These are phyloP conservation scores for Gephyroberyx darwinii DNA, from an alignment of 2,797 vertebrate genomes.

Conservation along the genomic window DNA sequence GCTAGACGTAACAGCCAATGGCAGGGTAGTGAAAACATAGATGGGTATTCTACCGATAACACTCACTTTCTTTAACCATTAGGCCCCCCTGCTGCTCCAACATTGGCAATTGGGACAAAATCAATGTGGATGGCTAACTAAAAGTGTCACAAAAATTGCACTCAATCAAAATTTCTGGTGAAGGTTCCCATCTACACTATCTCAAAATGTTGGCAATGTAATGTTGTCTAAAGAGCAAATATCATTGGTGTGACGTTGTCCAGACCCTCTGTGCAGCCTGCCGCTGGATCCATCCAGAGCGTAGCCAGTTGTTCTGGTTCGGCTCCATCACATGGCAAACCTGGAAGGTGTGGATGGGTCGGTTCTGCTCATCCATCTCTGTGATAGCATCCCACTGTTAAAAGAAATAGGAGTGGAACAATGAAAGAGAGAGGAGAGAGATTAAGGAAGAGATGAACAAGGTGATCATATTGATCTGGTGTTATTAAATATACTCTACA, in stretches of 20 bases:
- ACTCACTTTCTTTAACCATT: no score
- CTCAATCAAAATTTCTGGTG: constrained; percentile 8
- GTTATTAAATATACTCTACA: neutral
- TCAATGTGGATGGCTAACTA: neutral
- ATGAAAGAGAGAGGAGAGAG: neutral
- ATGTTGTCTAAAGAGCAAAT: neutral
- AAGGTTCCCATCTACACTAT: neutral
- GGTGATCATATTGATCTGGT: neutral
- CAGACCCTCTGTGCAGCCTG: constrained; percentile 91
- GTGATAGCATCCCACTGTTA: constrained; percentile 97
- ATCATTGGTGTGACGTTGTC: constrained; percentile 9
- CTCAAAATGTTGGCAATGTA: neutral
- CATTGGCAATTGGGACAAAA: neutral
- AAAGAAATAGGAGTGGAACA: neutral
- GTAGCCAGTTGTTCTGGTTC: constrained; percentile 99
- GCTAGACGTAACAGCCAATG: no score
- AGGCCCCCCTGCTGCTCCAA: no score
- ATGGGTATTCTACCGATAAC: no score
- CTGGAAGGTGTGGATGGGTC: constrained; percentile 97
- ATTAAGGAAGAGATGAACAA: neutral
- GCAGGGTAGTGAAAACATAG: no score
- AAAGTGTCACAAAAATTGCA: neutral
- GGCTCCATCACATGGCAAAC: constrained; percentile 99
- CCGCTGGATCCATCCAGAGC: constrained; percentile 94
- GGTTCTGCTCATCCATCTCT: constrained; percentile 98